Evolutionary conservation across 37 sponge, comb jelly and placozoan species (phyloP).

Genomic region (Ephydatia muelleri): DNA sequence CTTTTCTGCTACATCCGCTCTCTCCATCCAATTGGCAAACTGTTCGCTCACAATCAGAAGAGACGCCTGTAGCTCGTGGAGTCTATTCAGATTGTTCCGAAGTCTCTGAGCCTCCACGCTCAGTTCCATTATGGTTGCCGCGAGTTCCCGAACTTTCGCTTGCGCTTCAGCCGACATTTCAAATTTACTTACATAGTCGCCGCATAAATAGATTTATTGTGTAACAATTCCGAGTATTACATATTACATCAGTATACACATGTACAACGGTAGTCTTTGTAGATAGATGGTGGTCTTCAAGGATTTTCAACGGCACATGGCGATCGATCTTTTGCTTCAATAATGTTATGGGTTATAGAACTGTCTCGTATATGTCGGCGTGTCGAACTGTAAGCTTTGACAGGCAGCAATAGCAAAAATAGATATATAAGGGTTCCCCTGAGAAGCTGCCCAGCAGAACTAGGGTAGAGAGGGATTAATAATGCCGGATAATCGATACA

Average conservation of each 20-base stretch:
- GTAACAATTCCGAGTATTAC: neutral
- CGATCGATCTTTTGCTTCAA: neutral
- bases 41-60: constrained; percentile 2
- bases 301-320: neutral
- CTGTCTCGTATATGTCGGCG: too few relatives aligned
- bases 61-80: constrained; percentile 16
- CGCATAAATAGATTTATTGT: neutral
- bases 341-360: too few relatives aligned
- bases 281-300: neutral
- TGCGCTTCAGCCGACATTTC: neutral
- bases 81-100: constrained; percentile 34
- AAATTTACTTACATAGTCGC: neutral
- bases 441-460: neutral
- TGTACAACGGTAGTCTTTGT: neutral
- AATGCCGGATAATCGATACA: neutral
- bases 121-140: constrained; percentile 13
- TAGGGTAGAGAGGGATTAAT: neutral
- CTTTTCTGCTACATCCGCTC: neutral
- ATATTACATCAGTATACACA: neutral
- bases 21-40: constrained; percentile 15
- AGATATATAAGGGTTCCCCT: neutral
- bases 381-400: neutral
- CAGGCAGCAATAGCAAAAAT: neutral
- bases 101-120: constrained; percentile 17
- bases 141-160: constrained; percentile 2